Base-by-base conservation (phyloP, 1,140 invertebrate species). In the Bombus sibiricus region DNA sequence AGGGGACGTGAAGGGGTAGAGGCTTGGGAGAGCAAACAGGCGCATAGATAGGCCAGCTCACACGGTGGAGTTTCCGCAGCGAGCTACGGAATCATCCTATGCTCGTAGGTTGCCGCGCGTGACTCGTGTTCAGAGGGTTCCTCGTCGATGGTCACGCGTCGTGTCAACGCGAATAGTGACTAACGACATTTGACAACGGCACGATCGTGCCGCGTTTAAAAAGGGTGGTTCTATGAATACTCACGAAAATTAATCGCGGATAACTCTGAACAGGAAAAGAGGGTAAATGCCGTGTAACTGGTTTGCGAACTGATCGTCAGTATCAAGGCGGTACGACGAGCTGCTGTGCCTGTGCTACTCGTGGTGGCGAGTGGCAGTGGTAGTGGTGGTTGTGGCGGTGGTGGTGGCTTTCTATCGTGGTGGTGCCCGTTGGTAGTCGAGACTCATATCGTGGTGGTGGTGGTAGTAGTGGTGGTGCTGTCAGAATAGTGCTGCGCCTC, bases 401-500 rank as follows among this genome's bases (percentile, higher is more conserved):
- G 77, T 72, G 73, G 75, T 74, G 87, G 71, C 72, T 71, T 57
- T 47, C 43, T 41, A 57, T 75, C 78, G 84, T 68, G 79, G 59
- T 74, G 79, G 73, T 53, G 75, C 28, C 59, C 80, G 83, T 79
- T 76, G 43, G 69, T 64, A 79, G 81, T 77, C 79, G 86, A 68
- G 74, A 75, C 59, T 66, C 57, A 57, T 53, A 66, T 81, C 68
- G 62, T 41, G 71, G n/a, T 64, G 71, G 77, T 76, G 81, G 77
- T 66, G 73, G 69, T 78, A 72, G 71, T 77, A 39, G 78, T 82
- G 85, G 74, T 86, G 68, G 81, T 85, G 72, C 72, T 78, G 82
- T 77, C 74, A 62, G 80, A 86, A 68, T 89, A 57, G 69, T 82
- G 81, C 85, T 81, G 86, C 89, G 82, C 77, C 83, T 83, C 80